Evolutionary conservation across 1,140 invertebrate species (phyloP).

Genomic region (Trachelipus rathkii): DNA sequence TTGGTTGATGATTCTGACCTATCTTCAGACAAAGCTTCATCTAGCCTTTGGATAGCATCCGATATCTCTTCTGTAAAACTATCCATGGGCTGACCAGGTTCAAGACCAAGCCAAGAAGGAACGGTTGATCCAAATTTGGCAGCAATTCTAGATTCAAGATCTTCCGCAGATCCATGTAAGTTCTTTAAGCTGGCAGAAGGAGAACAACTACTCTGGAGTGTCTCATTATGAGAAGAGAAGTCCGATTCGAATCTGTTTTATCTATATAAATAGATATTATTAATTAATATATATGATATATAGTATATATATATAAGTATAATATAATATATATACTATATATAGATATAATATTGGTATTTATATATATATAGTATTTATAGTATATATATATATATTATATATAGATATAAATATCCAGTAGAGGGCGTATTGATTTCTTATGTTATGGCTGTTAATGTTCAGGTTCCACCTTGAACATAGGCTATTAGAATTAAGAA

Average conservation of each 20-base stretch:
- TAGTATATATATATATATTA: no score
- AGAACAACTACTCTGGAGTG: slow-evolving; percentile 35
- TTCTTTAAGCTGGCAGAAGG: slow-evolving; percentile 57
- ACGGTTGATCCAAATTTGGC: slow-evolving; percentile 57
- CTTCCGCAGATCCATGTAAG: slow-evolving; percentile 58
- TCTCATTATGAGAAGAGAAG: slow-evolving; percentile 30
- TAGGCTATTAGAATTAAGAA: no score
- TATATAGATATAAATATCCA: no score
- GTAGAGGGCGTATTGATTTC: no score
- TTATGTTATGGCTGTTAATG: no score
- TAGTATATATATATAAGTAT: no score
- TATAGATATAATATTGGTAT: no score
- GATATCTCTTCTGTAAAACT: slow-evolving; percentile 58
- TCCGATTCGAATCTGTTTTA: slow-evolving; percentile 37
- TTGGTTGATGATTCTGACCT: slow-evolving; percentile 58
- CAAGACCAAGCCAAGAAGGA: slow-evolving; percentile 45
- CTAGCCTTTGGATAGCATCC: slow-evolving; percentile 62
- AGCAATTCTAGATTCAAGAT: slow-evolving; percentile 43
- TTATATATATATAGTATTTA: no score
- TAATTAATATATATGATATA: no score
- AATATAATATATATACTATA: no score
- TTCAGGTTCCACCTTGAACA: no score
- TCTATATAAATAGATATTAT: no score
- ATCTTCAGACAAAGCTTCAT: slow-evolving; percentile 61
- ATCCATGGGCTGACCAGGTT: slow-evolving; percentile 53